Evolutionary conservation across 2,113 vertebrate genomes (phyloP), one percentile per base, ranked within the genome.

Genomic region (Pomatostomus ruficeps): DNA sequence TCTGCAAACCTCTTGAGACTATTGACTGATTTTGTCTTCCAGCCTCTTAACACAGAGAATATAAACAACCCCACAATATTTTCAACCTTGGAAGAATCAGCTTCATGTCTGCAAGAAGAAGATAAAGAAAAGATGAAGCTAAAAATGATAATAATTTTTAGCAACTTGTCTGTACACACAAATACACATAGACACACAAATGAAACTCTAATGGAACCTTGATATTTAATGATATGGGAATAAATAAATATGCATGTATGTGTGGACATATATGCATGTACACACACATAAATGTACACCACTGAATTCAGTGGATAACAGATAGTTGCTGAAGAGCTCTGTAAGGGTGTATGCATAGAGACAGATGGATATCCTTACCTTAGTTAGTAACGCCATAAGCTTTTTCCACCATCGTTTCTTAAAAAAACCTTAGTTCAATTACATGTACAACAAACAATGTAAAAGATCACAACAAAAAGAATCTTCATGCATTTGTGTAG

Each of bases 1-100:
- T 85, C 88, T 97, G 91, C 63, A 96, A 93, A 72, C 23, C 48
- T 90, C 54, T 46, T 52, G 79, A 73, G 36, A 81, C 20, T 77
- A 28, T 33, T 92, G 55, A 63, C 73, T 54, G 43, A 29, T 72
- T 89, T 40, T 68, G 29, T 85, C 63, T 96, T 93, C 70, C 46
- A 87, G 10, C 13, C 17, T 90, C 36, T 86, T 63, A 88, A 70
- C 11, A 51, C 19, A 87, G 76, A 83, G 36, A 82, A 93, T 91
- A 58, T 38, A 95, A 92, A 59, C 25, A 61, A 28, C 5, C 3
- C 5, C 28, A 31, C 26, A 25, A 17, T 70, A 65, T 71, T 89
- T 74, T 43, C 77, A 68, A 16, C 21, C 29, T 94, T 87, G 46
- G 77, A 85, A 91, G 3, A 35, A 58, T 62, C 20, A 90, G 8